Percentiles rank a stretch among this genome's conserved stretches.
These are phyloP conservation scores for Brachionus plicatilis DNA, from an alignment of 1,140 invertebrate species.

Conservation along the genomic window DNA sequence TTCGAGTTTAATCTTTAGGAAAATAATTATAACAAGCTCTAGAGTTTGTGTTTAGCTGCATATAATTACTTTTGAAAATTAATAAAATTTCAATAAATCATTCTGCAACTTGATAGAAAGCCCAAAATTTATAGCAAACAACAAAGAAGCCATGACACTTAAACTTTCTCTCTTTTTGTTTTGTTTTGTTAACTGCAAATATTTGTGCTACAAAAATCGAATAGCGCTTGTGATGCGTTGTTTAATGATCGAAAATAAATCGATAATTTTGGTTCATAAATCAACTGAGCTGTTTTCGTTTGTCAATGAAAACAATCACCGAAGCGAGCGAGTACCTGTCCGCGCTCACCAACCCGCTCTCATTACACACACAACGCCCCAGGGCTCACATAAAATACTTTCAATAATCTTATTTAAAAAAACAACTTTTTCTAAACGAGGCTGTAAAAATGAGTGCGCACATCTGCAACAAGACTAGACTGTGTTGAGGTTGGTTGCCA, in stretches of 20 bases:
- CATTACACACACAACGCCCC: neutral
- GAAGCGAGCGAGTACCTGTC: neutral
- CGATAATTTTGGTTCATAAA: neutral
- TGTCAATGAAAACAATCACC: neutral
- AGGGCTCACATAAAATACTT: neutral
- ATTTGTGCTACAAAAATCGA: neutral
- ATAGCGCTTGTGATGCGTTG: neutral
- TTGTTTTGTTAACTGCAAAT: neutral
- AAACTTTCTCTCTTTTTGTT: neutral
- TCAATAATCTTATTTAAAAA: neutral
- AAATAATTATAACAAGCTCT: neutral
- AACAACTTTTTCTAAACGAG: neutral
- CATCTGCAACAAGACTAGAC: neutral
- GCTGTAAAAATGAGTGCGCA: neutral
- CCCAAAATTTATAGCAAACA: neutral
- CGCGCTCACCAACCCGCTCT: neutral
- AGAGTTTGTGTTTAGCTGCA: neutral
- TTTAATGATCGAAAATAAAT: neutral
- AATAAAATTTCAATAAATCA: constrained; percentile 3
- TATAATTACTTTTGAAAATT: neutral
- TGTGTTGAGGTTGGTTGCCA: neutral
- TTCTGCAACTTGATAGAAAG: neutral
- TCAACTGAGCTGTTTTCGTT: neutral
- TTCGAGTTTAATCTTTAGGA: neutral
- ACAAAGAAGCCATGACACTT: neutral